Conservation (phyloP, 2,797 vertebrate species). For the Acridotheres tristis region DNA sequence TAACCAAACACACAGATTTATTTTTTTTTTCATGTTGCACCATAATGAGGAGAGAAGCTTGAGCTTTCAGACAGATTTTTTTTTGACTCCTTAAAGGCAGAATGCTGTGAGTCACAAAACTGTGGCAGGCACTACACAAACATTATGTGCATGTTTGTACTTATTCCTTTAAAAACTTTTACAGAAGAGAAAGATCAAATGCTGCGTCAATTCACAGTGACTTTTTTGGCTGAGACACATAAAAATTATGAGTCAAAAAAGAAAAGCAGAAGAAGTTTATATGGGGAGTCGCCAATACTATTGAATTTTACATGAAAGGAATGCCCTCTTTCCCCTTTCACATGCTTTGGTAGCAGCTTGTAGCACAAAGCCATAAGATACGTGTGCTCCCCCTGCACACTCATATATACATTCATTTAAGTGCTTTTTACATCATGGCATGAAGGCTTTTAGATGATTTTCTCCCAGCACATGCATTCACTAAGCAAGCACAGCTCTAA, state of each 20-base stretch:
- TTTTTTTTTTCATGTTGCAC: background rate
- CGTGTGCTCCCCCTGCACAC: background rate
- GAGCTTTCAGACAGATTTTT: background rate
- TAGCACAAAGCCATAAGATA: background rate
- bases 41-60: background rate
- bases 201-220: background rate
- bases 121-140: background rate
- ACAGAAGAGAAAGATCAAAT: background rate
- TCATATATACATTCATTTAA: background rate
- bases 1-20: background rate
- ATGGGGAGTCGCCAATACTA: rapidly evolving
- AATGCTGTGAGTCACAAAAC: constrained; percentile 18
- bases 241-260: background rate
- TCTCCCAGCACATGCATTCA: background rate
- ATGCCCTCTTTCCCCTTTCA: background rate
- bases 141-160: background rate
- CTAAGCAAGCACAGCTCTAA: background rate
- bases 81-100: constrained; percentile 24
- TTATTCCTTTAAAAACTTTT: background rate
- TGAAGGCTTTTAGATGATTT: background rate
- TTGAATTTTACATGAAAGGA: background rate
- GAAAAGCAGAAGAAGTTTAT: background rate
- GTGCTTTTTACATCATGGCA: background rate
- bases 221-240: background rate
- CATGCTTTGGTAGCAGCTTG: background rate